These are phyloP conservation scores for Oreochromis spilurus DNA, from an alignment of 2,113 vertebrate genomes.

Conservation along the genomic window DNA sequence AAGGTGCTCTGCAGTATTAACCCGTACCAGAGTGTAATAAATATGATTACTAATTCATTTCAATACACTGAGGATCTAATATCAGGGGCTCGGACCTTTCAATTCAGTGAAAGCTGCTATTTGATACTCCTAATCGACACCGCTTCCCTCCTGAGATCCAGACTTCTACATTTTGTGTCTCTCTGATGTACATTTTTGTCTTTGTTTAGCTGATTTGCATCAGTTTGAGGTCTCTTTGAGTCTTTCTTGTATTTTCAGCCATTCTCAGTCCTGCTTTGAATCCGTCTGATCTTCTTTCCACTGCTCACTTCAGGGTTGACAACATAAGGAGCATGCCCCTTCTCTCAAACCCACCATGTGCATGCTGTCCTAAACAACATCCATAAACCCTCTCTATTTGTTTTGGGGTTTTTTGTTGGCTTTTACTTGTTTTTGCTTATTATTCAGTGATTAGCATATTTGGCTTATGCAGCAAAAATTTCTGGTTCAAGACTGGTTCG, in stretches of 20 bases:
- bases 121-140: neutral
- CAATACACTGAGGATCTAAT: neutral
- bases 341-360: accelerated
- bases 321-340: neutral
- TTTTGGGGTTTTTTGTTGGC: too few species aligned
- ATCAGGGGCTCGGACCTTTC: neutral
- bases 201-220: neutral
- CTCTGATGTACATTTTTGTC: neutral
- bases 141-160: neutral
- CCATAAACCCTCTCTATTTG: neutral
- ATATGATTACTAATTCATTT: neutral
- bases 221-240: neutral
- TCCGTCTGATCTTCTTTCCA: neutral
- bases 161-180: neutral
- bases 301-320: neutral
- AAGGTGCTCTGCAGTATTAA: neutral
- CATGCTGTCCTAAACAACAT: neutral
- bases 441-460: neutral
- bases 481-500: accelerated
- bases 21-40: neutral
- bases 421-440: neutral
- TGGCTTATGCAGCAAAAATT: neutral
- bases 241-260: neutral
- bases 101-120: neutral
- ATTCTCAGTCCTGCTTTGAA: neutral